Evolutionary conservation across 2,888 invertebrate species (phyloP), one percentile per base, ranked within the genome.

Genomic region (Octodonta nipae): DNA sequence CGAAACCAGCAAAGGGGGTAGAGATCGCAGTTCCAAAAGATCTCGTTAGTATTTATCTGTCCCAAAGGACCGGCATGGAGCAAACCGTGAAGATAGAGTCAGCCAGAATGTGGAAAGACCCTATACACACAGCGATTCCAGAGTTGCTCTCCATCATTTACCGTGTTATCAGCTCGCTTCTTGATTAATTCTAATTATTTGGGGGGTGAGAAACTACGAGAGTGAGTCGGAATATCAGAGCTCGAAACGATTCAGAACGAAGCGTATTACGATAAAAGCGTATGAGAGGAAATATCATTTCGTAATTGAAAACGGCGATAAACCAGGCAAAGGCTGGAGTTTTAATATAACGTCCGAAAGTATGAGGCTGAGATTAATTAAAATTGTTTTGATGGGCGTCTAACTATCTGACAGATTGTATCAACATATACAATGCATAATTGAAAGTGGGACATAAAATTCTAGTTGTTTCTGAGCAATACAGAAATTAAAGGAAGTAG

Each of bases 11-110:
- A 22, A 11, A 22, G 11, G 22, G 22, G 22, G 31, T 8, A 32
- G 26, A 24, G 32, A 32, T 24, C 30, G 28, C 30, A n/a, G 22
- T 11, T 10, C 22, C 22, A 11, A 22, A n/a, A 59, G 57, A 57
- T 58, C 59, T 60, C 58, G 58, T 59, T 60, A 58, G 61, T 61
- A 60, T 61, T 61, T 61, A 61, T 60, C 55, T 54, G 52, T 58
- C 61, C 59, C 58, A 38, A 42, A 53, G 58, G 57, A 50, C 44
- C 47, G 41, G 42, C 43, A 42, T 33, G 33, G 32, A 32, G 30
- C 37, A 36, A 37, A 38, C 47, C 41, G 31, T n/a, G 22, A n/a
- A 22, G 22, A 22, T 22, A 22, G 22, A 22, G 22, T n/a, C 22
- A 22, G n/a, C 10, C n/a, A 11, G 22, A 22, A 22, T 22, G 22